A percentile compares a stretch with the other conserved stretches of the same genome.
phyloP scores from a whole-genome alignment of 23 tunicate species.

The Diplosoma virens region DNA sequence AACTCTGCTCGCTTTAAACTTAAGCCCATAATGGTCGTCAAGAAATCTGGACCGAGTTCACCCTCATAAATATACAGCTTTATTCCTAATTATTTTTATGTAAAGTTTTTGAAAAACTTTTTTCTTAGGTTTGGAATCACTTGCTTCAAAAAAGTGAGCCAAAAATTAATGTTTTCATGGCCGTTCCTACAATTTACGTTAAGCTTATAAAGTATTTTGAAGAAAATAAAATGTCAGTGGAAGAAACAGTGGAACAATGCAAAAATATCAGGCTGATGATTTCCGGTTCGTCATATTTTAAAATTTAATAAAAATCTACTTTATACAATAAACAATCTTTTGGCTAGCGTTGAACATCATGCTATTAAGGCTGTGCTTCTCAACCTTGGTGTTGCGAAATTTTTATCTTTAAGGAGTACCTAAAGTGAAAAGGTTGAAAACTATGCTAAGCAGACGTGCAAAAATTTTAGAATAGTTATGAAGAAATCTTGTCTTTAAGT shows the following conservation, averaged over 20 bases:
- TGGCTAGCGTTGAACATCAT: too few species aligned
- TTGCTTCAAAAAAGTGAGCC: conserved; percentile 34
- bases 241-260: conserved; percentile 39
- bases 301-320: too few species aligned
- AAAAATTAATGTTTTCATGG: conserved; percentile 75
- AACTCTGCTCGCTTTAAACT: too few species aligned
- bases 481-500: too few species aligned
- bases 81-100: background rate
- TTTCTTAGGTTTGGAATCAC: conserved; percentile 60
- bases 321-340: too few species aligned
- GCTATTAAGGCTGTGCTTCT: background rate
- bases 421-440: too few species aligned
- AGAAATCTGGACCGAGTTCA: too few species aligned
- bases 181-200: conserved; percentile 92
- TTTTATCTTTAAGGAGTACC: background rate
- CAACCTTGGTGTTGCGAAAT: background rate
- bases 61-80: too few species aligned
- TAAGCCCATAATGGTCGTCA: too few species aligned
- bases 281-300: conserved; percentile 64
- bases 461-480: too few species aligned
- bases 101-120: background rate
- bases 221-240: conserved; percentile 9
- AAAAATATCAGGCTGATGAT: conserved; percentile 62
- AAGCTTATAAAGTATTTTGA: conserved; percentile 75
- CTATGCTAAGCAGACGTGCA: too few species aligned